These are phyloP conservation scores for Netelia virgata DNA, from an alignment of 2,888 invertebrate species.

Conservation along the genomic window DNA sequence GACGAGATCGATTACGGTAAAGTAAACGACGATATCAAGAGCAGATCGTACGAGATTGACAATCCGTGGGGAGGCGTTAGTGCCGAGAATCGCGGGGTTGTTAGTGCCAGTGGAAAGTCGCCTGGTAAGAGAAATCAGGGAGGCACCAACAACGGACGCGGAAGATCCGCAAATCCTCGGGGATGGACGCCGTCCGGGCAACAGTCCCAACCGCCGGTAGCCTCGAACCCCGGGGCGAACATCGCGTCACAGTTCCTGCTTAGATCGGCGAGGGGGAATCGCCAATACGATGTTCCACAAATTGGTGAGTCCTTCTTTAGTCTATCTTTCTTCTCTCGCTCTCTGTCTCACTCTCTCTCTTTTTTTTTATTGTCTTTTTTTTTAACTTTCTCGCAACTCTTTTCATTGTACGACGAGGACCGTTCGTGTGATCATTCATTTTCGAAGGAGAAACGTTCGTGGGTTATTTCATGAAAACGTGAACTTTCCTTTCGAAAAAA, in stretches of 20 bases:
- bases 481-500: no score
- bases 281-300: slow-evolving; percentile 94
- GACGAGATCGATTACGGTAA: not conserved
- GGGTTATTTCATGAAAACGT: no score
- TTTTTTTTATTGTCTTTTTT: no score
- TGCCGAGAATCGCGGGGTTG: slow-evolving; percentile 1
- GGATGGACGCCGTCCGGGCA: slow-evolving; percentile 79
- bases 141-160: slow-evolving; percentile 75
- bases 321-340: slow-evolving; percentile 59
- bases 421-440: no score
- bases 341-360: no score
- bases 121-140: slow-evolving; percentile 63
- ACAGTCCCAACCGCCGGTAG: slow-evolving; percentile 71
- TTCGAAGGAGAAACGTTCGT: no score
- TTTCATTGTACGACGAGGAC: no score
- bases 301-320: slow-evolving; percentile 88
- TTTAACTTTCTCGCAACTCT: not conserved
- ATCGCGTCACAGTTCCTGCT: slow-evolving; percentile 92
- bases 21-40: not conserved
- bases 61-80: not conserved
- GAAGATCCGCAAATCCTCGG: slow-evolving; percentile 64
- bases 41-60: not conserved
- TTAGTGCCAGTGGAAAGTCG: slow-evolving; percentile 40
- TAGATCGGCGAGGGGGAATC: slow-evolving; percentile 88
- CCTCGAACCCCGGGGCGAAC: slow-evolving; percentile 82